These are phyloP conservation scores for Mactromeris polynyma DNA, from an alignment of 2,888 invertebrate genomes.

Conservation along the genomic window DNA sequence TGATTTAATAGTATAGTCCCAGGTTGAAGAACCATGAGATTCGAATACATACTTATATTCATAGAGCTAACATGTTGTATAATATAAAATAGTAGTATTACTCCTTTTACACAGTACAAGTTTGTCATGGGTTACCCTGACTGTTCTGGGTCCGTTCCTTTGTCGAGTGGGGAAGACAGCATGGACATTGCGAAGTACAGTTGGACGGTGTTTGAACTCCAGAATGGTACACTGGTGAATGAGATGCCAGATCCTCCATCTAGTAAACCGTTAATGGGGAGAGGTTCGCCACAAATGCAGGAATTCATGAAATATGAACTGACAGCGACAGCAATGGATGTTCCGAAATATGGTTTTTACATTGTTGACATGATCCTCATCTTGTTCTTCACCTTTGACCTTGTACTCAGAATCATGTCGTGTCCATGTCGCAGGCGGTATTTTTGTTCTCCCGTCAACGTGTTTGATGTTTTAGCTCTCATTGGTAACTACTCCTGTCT, in stretches of 20 bases:
- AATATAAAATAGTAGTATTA: too few relatives aligned
- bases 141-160: background rate
- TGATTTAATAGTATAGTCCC: too few relatives aligned
- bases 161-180: background rate
- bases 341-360: slow-evolving; percentile 32
- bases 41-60: too few relatives aligned
- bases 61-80: too few relatives aligned
- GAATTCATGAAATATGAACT: too few relatives aligned
- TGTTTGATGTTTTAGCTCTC: slow-evolving; percentile 62
- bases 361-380: slow-evolving; percentile 39
- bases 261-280: too few relatives aligned
- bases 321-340: slow-evolving; percentile 24
- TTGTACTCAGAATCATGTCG: slow-evolving; percentile 45
- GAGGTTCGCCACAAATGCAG: too few relatives aligned
- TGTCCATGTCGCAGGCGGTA: slow-evolving; percentile 57
- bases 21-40: too few relatives aligned
- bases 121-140: background rate
- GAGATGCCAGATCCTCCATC: too few relatives aligned
- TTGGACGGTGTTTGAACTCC: background rate
- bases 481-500: slow-evolving; percentile 44
- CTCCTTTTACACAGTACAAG: background rate
- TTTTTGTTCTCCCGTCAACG: slow-evolving; percentile 53
- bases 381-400: slow-evolving; percentile 61
- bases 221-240: background rate
- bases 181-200: background rate